Evolutionary conservation across 92 coral and sea anemone genomes (phyloP).

Genomic region (Parazoanthus atlanticus): DNA sequence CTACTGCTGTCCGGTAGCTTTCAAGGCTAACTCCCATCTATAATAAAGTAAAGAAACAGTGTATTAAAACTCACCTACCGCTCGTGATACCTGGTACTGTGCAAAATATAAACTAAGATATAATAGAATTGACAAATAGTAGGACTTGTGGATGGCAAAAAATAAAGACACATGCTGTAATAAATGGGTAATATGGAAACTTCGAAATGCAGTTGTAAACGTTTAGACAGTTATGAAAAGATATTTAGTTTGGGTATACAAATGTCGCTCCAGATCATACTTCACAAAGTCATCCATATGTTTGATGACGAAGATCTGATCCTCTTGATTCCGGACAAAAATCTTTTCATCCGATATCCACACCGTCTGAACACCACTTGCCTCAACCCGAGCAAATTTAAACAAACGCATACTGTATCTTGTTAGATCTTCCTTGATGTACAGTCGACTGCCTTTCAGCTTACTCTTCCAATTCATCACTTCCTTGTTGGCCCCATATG

Average conservation of each 20-base stretch:
- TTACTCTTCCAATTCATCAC: neutral
- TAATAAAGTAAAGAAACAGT: conserved; percentile 10
- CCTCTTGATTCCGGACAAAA: conserved; percentile 25
- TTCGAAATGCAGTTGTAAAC: conserved; percentile 17
- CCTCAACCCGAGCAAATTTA: conserved; percentile 10
- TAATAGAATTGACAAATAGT: conserved; percentile 12
- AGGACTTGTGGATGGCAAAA: conserved; percentile 9
- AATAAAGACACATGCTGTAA: conserved; percentile 14
- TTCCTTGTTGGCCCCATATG: conserved; percentile 16
- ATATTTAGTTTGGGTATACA: conserved; percentile 31
- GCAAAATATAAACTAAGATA: conserved; percentile 6
- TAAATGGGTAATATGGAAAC: conserved; percentile 15
- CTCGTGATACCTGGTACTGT: conserved; percentile 1
- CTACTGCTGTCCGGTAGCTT: conserved; percentile 51
- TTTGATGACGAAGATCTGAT: conserved; percentile 25
- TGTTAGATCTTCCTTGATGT: conserved; percentile 46
- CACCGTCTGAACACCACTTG: conserved; percentile 17
- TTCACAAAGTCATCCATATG: conserved; percentile 31
- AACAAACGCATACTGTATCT: conserved; percentile 28
- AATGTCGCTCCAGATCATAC: conserved; percentile 28
- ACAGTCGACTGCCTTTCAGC: conserved; percentile 30
- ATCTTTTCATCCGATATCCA: conserved; percentile 27
- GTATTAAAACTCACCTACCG: conserved; percentile 5
- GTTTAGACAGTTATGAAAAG: conserved; percentile 27
- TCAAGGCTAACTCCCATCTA: conserved; percentile 54